Base-by-base conservation (phyloP, 2,888 invertebrate genomes). In the Pammene aurita region DNA sequence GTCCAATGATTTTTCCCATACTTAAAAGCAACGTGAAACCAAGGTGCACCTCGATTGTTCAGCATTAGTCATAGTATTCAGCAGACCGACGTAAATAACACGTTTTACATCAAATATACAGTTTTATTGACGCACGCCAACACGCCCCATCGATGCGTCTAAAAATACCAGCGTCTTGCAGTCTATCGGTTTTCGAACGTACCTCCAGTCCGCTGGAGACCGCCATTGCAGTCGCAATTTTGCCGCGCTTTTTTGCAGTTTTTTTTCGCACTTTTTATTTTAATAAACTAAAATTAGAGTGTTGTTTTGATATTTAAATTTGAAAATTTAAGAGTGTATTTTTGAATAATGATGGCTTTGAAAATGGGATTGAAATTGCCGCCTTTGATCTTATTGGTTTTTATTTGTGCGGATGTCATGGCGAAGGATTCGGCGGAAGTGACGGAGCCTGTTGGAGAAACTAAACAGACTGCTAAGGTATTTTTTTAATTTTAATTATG, bases 171-270 rank as follows among this genome's bases (percentile, higher is more conserved):
- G 76, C 81, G 86, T 80, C 85, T 83, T 82, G 80, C 82, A 80
- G 84, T 84, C 85, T 85, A 62, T 62, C 50, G n/a, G 77, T 60
- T 57, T 52, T n/a, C 44, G 58, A 57, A 63, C 69, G 72, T 50
- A 73, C 74, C 77, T 86, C 85, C 86, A 86, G 86, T 85, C 73
- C 75, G 67, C 85, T 85, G 83, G 84, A 85, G 75, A 71, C 78
- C 42, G 79, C 77, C 79, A 77, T 66, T 63, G 78, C 72, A 71
- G 71, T 72, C 42, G 61, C 46, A 34, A 50, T n/a, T 66, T 63
- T 66, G n/a, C 67, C 63, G 67, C 71, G 71, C 46, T 55, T 70
- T 60, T 26, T 41, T 16, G 44, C 18, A 38, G 6, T 13, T 34
- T 18, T 61, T 13, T 35, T 48, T 35, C 11, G 46, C 50, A 65